phyloP scores from a whole-genome alignment of 1,140 invertebrate species.

The Popillia japonica region DNA sequence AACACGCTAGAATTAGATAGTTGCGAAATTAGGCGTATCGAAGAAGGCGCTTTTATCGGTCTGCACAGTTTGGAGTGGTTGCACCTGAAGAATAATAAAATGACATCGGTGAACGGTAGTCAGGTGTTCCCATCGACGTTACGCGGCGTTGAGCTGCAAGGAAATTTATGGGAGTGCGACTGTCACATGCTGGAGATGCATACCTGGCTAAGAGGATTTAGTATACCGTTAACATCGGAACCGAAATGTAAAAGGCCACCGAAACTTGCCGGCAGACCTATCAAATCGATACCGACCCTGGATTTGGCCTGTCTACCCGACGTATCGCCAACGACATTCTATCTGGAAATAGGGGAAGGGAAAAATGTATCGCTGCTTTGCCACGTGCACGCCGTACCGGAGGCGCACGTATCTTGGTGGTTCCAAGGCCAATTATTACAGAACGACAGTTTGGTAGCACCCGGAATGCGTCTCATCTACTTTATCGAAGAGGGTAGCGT shows the following conservation, averaged over 20 bases:
- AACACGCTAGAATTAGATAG: slow-evolving; percentile 83
- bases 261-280: slow-evolving; percentile 70
- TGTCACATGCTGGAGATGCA: slow-evolving; percentile 80
- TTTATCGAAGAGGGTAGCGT: slow-evolving; percentile 73
- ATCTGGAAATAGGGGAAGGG: slow-evolving; percentile 58
- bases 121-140: slow-evolving; percentile 76
- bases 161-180: slow-evolving; percentile 90
- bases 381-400: slow-evolving; percentile 79
- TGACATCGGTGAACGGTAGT: slow-evolving; percentile 73
- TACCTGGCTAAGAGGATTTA: slow-evolving; percentile 78
- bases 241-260: slow-evolving; percentile 80
- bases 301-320: slow-evolving; percentile 86
- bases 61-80: slow-evolving; percentile 84
- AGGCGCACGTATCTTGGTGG: slow-evolving; percentile 82
- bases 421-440: slow-evolving; percentile 79
- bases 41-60: slow-evolving; percentile 82
- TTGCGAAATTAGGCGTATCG: slow-evolving; percentile 79
- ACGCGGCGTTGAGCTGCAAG: slow-evolving; percentile 81
- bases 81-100: slow-evolving; percentile 80
- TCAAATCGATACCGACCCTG: slow-evolving; percentile 72
- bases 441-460: slow-evolving; percentile 71
- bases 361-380: slow-evolving; percentile 82
- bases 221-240: slow-evolving; percentile 73
- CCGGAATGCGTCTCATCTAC: slow-evolving; percentile 71
- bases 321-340: slow-evolving; percentile 75